Base-by-base conservation (phyloP, 2,113 vertebrate species). In the Platycercus adscitus region DNA sequence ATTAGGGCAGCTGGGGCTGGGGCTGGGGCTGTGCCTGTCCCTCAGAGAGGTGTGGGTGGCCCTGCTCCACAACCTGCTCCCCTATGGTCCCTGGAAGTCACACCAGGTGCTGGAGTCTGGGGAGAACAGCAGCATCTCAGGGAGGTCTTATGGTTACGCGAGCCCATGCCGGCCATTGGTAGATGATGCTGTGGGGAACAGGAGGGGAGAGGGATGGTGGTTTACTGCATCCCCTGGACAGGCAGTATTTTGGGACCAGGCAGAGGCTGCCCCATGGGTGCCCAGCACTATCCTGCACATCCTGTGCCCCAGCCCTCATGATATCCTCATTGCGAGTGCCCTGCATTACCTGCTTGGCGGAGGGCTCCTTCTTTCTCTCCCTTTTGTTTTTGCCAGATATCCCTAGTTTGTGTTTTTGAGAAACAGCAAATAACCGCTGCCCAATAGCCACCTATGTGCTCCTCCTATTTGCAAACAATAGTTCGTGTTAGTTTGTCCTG, bases 1-100 rank as follows among this genome's bases (percentile, higher is more conserved):
- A 95, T 97, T 97, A 96, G 95, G 95, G 50, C 95, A 96, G 79
- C 85, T 19, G 9, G 61, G 39, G 39, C 39, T 19, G 9, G 61
- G 39, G 39, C 39, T 39, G 39, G 39, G 2, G 0, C 2, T 0
- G 81, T 78, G 46, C 69, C 63, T 20, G 17, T 76, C 70, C 78
- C 66, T 91, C 2, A 0, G 44, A 80, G 88, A 81, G 81, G 56
- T 87, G 60, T 4, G 14, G 53, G 33, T 35, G 52, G 81, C 81
- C 71, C 71, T 17, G 10, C 26, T 86, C 47, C 11, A 13, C 17
- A 63, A 29, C 68, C 49, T 72, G 86, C 64, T 77, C 58, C 61
- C 39, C 33, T 23, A 0, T 61, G 41, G 10, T 20, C 70, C 29
- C 61, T 47, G 24, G 61, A 61, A 87, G 70, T 47, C 17, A 4